These are phyloP conservation scores for Gryllus bimaculatus DNA, from an alignment of 1,140 invertebrate genomes.

Conservation along the genomic window DNA sequence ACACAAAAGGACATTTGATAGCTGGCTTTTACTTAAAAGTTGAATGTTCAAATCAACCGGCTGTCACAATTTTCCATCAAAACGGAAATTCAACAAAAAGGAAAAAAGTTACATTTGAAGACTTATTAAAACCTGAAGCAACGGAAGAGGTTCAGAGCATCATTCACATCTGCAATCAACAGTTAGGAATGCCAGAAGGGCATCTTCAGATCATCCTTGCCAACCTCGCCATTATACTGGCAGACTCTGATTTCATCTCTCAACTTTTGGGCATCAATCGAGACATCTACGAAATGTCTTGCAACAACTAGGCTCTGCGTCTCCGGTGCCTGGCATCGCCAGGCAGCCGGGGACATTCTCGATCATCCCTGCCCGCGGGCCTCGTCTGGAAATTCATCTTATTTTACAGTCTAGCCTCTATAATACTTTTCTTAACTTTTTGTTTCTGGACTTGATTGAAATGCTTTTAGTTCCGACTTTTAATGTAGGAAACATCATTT, in stretches of 20 bases:
- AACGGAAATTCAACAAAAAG: slow-evolving; percentile 49
- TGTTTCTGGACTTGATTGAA: neutral
- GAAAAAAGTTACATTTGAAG: slow-evolving; percentile 56
- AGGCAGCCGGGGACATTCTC: slow-evolving; percentile 7
- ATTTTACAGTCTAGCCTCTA: neutral
- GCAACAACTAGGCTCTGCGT: slow-evolving; percentile 49
- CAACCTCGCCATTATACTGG: slow-evolving; percentile 53
- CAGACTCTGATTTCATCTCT: slow-evolving; percentile 58
- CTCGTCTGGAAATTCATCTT: neutral
- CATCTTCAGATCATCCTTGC: slow-evolving; percentile 51
- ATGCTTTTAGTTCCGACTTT: no score
- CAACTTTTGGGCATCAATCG: slow-evolving; percentile 63
- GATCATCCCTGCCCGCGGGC: no score
- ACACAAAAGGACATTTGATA: slow-evolving; percentile 66
- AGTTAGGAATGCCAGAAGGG: slow-evolving; percentile 52
- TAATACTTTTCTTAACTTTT: neutral
- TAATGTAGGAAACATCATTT: no score
- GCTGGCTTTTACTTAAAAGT: slow-evolving; percentile 77
- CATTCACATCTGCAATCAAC: slow-evolving; percentile 56
- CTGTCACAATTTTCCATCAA: slow-evolving; percentile 68
- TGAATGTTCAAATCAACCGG: slow-evolving; percentile 28
- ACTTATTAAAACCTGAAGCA: neutral
- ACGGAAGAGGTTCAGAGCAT: slow-evolving; percentile 33
- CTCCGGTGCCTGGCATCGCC: slow-evolving; percentile 13
- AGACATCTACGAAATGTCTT: slow-evolving; percentile 61